Base-by-base conservation (phyloP, 2,888 invertebrate genomes). In the Masnerella sp. region DNA sequence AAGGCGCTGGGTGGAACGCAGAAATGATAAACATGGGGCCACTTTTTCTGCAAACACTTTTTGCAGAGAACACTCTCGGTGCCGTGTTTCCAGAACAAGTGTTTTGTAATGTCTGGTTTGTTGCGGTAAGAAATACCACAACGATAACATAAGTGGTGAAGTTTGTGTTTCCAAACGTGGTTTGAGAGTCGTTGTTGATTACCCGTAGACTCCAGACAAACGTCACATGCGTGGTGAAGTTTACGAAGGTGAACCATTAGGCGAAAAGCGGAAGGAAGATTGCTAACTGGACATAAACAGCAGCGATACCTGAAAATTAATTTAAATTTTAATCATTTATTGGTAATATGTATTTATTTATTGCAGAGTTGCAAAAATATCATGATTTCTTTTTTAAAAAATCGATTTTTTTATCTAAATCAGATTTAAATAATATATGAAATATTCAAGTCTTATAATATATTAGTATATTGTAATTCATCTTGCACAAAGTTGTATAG, bases 1-100 rank as follows among this genome's bases (percentile, higher is more conserved):
- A 96, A 96, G 59, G 91, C 89, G 7, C 90, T 88, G 2, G 96
- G 95, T 34, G 96, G 96, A 76, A 93, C 91, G 85, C 96, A 96
- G 82, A 96, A 96, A 85, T 96, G 96, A 88, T 96, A 96, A 4
- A 96, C 94, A 87, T 96, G 95, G 0, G 95, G 95, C 96, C 96
- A 96, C 81, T 95, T 95, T 83, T 96, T 96, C 82, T 96, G 95
- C 52, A 95, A 87, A 85, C 96, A 96, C 82, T 91, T 92, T 85
- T 95, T 95, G 84, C 96, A 96, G 28, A 93, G 88, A 1, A 94
- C 93, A 88, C 95, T 95, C 83, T 96, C 95, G 1, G 96, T 96
- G 15, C 96, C 96, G 86, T 96, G 96, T 87, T 96, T 96, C 96
- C 96, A 96, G 85, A 95, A 96, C 61, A 96, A 89, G 88, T 96